Evolutionary conservation across 2,888 invertebrate genomes (phyloP).

Genomic region (Cantharis lateralis): DNA sequence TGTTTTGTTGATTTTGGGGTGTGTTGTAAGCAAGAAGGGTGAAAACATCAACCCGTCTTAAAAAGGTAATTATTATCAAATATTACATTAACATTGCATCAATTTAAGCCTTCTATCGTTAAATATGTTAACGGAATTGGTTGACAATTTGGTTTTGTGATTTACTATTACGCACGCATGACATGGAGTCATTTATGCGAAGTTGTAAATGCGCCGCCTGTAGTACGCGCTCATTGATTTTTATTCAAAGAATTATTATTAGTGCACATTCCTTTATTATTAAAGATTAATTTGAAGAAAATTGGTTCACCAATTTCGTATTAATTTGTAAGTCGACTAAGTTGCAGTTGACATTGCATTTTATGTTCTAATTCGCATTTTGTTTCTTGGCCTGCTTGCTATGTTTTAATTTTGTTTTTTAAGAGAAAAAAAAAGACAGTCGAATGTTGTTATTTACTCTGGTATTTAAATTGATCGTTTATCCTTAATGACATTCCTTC

Average conservation of each 20-base stretch:
- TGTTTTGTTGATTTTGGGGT: slow-evolving; percentile 79
- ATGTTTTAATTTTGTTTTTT: background rate
- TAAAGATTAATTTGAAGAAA: background rate
- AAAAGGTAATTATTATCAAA: slow-evolving; percentile 43
- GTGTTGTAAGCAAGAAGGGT: slow-evolving; percentile 51
- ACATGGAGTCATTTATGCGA: slow-evolving; percentile 20
- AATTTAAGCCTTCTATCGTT: background rate
- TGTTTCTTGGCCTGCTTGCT: background rate
- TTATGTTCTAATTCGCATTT: background rate
- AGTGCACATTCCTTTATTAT: background rate
- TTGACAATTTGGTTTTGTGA: background rate
- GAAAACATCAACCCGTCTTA: slow-evolving; percentile 50
- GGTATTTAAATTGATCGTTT: background rate
- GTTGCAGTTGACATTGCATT: background rate
- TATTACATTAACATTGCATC: slow-evolving; percentile 11
- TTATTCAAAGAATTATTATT: background rate
- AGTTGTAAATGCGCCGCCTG: slow-evolving; percentile 17
- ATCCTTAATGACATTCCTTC: background rate
- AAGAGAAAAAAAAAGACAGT: background rate
- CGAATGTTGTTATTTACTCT: background rate
- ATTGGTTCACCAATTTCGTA: too few species aligned
- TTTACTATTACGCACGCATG: slow-evolving; percentile 18
- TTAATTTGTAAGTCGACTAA: background rate
- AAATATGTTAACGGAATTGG: background rate
- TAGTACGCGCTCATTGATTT: slow-evolving; percentile 22